Base-by-base conservation (phyloP, 2,113 vertebrate genomes). In the Psephotus haematonotus region DNA sequence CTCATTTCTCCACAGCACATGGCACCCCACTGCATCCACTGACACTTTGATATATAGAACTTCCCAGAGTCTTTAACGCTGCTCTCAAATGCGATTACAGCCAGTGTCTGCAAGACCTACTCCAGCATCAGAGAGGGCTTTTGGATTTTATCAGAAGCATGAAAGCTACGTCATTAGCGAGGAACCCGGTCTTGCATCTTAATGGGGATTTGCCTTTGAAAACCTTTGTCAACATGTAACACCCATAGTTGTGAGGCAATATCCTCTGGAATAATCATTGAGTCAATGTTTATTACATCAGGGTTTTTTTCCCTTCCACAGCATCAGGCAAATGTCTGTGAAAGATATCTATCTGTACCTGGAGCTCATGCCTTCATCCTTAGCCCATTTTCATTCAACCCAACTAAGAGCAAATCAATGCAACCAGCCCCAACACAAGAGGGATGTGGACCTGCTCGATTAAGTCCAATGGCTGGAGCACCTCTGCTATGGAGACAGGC, bases 121-220 rank as follows among this genome's bases (percentile, higher is more conserved):
- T 44, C 57, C 57, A 52, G 31, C 53, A 22, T 72, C 83, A 92
- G 55, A 64, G 77, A 85, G 67, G 39, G 11, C 81, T 91, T 67
- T 49, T 44, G 91, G 89, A 72, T 97, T 83, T 94, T 97, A 95
- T 95, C 94, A 95, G 94, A 79, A 5, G 7, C 64, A 89, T 68
- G 69, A 88, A 94, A 86, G 83, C 39, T 15, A 84, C 13, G 17
- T 79, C 74, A 60, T 95, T 92, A 92, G 86, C 13, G 35, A 96
- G 83, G 74, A 95, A 87, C 57, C 22, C 87, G 89, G 91, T 91
- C 89, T 89, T 92, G 94, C 86, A 94, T 93, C 75, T 91, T 79
- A 95, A 97, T 95, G 62, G 47, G 7, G 39, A 82, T 69, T 52
- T 91, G 44, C 35, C 86, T 93, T 60, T 79, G 86, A 92, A 88